phyloP scores from a whole-genome alignment of 2,797 vertebrate genomes.

The Erethizon dorsatum region DNA sequence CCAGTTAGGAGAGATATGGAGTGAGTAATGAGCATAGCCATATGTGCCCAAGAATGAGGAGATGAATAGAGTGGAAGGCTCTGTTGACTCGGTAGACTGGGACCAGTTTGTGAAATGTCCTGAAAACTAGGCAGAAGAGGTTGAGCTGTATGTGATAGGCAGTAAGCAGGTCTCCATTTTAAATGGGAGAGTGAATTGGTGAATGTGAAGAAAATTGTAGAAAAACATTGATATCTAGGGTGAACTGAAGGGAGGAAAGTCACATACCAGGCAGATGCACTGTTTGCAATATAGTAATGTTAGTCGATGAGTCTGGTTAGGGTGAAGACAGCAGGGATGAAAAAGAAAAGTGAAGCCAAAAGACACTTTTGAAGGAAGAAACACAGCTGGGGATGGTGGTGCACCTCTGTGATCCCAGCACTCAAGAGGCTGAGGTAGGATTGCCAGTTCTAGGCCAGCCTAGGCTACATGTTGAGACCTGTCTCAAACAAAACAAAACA shows the following conservation, averaged over 20 bases:
- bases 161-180: conserved; percentile 27
- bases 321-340: not conserved
- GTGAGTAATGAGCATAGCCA: not conserved
- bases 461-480: not conserved
- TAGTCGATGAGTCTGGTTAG: conserved; percentile 17
- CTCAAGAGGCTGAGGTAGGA: not conserved
- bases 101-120: not conserved
- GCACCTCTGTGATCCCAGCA: not conserved
- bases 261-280: not conserved
- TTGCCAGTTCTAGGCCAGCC: not conserved
- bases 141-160: not conserved
- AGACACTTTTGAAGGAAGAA: conserved; percentile 25
- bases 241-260: conserved; percentile 25
- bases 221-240: not conserved
- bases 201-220: conserved; percentile 19
- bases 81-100: not conserved
- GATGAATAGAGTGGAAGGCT: not conserved
- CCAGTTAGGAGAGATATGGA: not conserved
- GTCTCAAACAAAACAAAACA: not conserved
- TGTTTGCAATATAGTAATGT: not conserved
- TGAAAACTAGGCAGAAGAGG: not conserved
- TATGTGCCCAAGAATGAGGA: not conserved
- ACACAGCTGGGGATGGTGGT: not conserved
- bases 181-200: conserved; percentile 38
- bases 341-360: conserved; percentile 40